phyloP scores from a whole-genome alignment of 2,888 invertebrate species.

The Rapana venosa region DNA sequence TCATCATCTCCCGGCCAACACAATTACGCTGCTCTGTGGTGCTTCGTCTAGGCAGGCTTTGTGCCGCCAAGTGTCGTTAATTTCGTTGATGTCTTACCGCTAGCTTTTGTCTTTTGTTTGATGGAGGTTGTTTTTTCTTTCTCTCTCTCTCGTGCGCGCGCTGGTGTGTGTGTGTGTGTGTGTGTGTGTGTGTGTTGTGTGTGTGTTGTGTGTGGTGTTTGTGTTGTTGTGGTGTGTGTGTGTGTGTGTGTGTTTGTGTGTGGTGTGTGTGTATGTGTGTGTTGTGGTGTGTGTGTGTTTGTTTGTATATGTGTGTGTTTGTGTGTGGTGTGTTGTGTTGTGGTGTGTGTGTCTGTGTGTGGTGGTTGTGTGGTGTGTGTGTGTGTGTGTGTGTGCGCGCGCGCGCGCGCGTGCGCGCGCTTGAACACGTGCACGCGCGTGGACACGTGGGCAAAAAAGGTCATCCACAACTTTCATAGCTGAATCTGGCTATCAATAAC shows the following conservation, averaged over 20 bases:
- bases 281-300: neutral
- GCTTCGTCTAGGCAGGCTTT: too few species aligned
- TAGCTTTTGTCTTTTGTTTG: neutral
- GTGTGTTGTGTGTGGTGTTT: neutral
- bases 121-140: neutral
- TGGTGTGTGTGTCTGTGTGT: neutral
- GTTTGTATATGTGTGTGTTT: neutral
- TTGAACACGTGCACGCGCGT: too few species aligned
- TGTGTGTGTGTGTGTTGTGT: conserved; percentile 2
- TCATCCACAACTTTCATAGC: too few species aligned
- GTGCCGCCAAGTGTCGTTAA: too few species aligned
- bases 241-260: neutral
- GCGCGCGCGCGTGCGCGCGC: neutral
- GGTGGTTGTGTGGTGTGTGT: conserved; percentile 3
- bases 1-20: too few species aligned
- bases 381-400: neutral
- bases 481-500: too few species aligned
- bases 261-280: neutral
- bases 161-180: neutral
- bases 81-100: too few species aligned
- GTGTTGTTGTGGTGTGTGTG: conserved; percentile 9
- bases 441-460: too few species aligned
- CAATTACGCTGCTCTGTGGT: too few species aligned
- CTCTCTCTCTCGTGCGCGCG: neutral
- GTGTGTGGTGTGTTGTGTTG: neutral